Percentiles rank a stretch among this genome's conserved stretches.
Evolutionary conservation across 2,797 vertebrate species (phyloP).

Genomic region (Sebastiscus tertius): DNA sequence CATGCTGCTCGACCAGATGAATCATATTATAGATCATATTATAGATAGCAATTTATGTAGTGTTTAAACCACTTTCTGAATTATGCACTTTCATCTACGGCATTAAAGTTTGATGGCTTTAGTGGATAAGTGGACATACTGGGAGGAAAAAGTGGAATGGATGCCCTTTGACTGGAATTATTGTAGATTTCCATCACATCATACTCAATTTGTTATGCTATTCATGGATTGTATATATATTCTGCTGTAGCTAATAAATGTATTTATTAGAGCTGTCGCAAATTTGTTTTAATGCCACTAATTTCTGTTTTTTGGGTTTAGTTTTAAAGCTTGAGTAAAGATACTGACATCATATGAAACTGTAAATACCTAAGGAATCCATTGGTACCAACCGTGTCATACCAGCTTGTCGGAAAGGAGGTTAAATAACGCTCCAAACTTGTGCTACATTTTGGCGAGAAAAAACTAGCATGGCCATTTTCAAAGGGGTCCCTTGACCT

Average conservation of each 20-base stretch:
- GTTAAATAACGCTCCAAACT: too few relatives aligned
- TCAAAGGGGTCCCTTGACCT: too few relatives aligned
- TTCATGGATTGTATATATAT: background rate
- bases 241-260: background rate
- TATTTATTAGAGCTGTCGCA: background rate
- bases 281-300: too few relatives aligned
- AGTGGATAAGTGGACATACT: background rate
- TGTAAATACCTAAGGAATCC: rapidly evolving
- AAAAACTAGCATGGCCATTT: rapidly evolving
- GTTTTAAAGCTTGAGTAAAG: rapidly evolving
- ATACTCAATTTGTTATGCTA: background rate
- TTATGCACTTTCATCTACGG: conserved; percentile 43
- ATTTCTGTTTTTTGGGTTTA: too few relatives aligned
- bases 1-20: conserved; percentile 24
- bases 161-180: background rate
- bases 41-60: conserved; percentile 36
- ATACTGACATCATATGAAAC: too few relatives aligned
- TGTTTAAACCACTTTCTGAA: conserved; percentile 26
- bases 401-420: rapidly evolving
- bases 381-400: too few relatives aligned
- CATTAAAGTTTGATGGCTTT: conserved; percentile 18
- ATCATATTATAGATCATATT: conserved; percentile 48
- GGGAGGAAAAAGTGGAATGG: background rate
- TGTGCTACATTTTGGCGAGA: rapidly evolving
- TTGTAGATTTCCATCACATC: background rate